Conservation (phyloP, 2,113 vertebrate genomes). For the Scomber japonicus region DNA sequence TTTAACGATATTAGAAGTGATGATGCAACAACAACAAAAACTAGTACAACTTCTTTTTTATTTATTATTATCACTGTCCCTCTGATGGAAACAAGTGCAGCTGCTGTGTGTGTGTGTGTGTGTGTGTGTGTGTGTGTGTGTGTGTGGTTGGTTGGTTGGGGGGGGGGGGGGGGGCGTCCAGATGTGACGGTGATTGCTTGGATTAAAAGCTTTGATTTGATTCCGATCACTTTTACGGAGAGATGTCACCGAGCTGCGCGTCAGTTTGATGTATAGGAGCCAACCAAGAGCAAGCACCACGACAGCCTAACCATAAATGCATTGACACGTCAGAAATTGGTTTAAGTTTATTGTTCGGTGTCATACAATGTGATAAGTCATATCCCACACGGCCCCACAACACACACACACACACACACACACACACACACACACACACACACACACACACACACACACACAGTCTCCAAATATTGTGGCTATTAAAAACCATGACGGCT, state of each 20-base stretch:
- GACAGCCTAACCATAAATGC: constrained; percentile 78
- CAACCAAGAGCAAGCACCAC: constrained; percentile 47
- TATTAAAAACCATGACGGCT: background rate
- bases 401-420: constrained; percentile 17
- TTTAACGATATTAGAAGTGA: background rate
- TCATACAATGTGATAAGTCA: constrained; percentile 83
- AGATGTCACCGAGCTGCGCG: constrained; percentile 75
- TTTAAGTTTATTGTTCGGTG: constrained; percentile 84
- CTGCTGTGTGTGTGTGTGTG: background rate
- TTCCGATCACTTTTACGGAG: constrained; percentile 80
- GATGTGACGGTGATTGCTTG: constrained; percentile 80
- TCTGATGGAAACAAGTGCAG: constrained; percentile 23
- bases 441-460: constrained; percentile 17
- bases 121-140: too few relatives aligned
- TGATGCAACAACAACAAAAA: too few relatives aligned
- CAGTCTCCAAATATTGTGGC: constrained; percentile 19
- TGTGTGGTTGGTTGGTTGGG: background rate
- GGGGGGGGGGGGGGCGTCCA: constrained; percentile 45
- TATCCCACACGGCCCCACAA: constrained; percentile 69
- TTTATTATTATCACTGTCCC: background rate
- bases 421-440: constrained; percentile 22
- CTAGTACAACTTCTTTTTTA: background rate
- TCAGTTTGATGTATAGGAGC: constrained; percentile 78
- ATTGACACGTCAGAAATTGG: constrained; percentile 81
- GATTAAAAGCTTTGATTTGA: constrained; percentile 84